Base-by-base conservation (phyloP, 2,797 vertebrate species). In the Chaenodraco wilsoni region DNA sequence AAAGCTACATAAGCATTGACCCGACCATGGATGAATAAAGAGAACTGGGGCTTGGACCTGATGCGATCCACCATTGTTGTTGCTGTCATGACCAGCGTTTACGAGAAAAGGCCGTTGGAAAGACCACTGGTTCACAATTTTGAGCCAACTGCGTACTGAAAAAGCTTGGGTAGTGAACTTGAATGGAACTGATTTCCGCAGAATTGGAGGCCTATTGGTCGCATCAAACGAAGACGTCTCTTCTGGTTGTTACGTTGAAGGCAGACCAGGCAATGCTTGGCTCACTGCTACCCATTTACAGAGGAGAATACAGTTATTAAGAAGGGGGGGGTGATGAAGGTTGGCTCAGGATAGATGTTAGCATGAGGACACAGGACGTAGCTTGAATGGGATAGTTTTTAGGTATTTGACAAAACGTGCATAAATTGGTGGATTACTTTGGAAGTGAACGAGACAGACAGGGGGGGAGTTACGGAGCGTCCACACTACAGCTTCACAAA, bases 201-300 rank as follows among this genome's bases (percentile, higher is more conserved):
- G 23, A 23, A 23, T 23, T 23, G 23, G 23, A 23, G 2, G 23
- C 23, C 23, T 3, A 23, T 23, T 23, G 23, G 23, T 23, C 23
- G 23, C 23, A 23, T 21, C 21, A 21, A 27, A 27, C 27, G 84
- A 91, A 92, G 86, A 92, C 78, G 59, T 88, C 57, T 85, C 37
- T 1, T 27, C 77, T 43, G 56, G 84, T 91, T 81, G 81, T 82
- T 80, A 87, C 75, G 74, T 80, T 74, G 71, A 89, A 65, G 33
- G 69, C 76, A 65, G 62, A 69, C 57, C 10, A 40, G 59, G 45
- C 27, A 23, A 71, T 48, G 63, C 61, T 78, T 82, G 84, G 83
- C 71, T 70, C 58, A 6, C 56, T 74, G 88, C 80, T 84, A 74
- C 44, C 45, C 65, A 72, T 73, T 76, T 67, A 74, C 62, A 70